phyloP scores from a whole-genome alignment of 2,888 invertebrate species.

The Parnassius glacialis region DNA sequence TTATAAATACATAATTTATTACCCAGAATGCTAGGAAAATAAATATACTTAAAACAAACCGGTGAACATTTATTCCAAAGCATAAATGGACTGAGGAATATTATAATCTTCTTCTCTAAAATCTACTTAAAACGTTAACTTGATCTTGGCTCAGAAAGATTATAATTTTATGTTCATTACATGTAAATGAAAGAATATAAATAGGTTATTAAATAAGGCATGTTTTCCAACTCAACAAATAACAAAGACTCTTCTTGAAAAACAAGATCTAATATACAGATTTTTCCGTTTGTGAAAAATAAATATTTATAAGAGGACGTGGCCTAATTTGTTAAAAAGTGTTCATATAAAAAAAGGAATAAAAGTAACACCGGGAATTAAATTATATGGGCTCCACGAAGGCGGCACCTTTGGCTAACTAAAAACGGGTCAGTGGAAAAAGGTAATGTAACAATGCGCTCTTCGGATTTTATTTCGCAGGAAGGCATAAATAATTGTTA shows the following conservation, averaged over 20 bases:
- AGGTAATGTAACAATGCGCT: constrained; percentile 41
- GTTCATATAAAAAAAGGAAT: neutral
- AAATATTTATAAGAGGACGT: neutral
- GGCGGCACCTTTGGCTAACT: constrained; percentile 17
- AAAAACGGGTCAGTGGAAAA: constrained; percentile 30
- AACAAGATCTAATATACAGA: no score
- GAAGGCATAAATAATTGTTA: constrained; percentile 32
- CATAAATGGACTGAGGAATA: constrained; percentile 23
- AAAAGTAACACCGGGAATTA: constrained; percentile 7
- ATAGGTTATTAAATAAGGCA: no score
- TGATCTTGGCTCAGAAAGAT: no score
- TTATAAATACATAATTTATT: constrained; percentile 9
- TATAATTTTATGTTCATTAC: no score
- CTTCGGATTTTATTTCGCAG: constrained; percentile 41
- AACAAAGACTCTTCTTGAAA: no score
- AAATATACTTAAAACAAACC: constrained; percentile 7
- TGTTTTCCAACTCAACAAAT: no score
- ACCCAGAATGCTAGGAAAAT: constrained; percentile 1
- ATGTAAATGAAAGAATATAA: no score
- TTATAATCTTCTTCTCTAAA: constrained; percentile 4
- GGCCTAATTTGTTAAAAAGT: neutral
- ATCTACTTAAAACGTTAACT: neutral
- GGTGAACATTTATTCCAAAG: constrained; percentile 23
- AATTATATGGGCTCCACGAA: constrained; percentile 9
- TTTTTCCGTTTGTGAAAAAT: neutral